Percentiles rank a stretch among this genome's conserved stretches.
Conservation (phyloP, 2,113 vertebrate species). For the Caranx melampygus region DNA sequence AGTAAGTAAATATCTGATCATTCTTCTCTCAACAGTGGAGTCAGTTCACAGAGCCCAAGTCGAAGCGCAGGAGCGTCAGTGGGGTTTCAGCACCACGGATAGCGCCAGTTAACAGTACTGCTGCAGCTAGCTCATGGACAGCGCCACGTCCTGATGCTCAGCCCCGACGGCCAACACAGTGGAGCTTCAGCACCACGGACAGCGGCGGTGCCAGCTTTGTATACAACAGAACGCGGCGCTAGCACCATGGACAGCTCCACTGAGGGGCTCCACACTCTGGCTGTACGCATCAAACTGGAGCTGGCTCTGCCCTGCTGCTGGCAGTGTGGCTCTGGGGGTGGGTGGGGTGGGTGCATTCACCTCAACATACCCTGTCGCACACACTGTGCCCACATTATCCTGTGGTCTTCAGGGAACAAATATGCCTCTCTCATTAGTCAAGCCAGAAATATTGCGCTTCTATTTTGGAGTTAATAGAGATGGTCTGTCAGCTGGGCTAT, state of each 20-base stretch:
- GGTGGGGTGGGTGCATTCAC: slow-evolving; percentile 21
- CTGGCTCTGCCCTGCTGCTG: slow-evolving; percentile 20
- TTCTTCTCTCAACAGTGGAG: background rate
- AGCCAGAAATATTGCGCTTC: background rate
- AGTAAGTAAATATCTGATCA: background rate
- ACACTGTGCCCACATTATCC: slow-evolving; percentile 3
- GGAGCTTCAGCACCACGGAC: slow-evolving; percentile 55
- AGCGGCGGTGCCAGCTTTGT: background rate
- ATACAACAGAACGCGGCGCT: background rate
- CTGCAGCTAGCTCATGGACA: background rate
- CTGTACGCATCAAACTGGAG: slow-evolving; percentile 14
- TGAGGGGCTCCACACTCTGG: background rate
- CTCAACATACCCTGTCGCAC: slow-evolving; percentile 12
- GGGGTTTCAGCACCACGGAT: slow-evolving; percentile 9
- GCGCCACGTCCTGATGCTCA: background rate
- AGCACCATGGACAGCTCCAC: slow-evolving; percentile 42
- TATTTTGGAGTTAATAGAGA: background rate
- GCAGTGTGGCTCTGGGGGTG: slow-evolving; percentile 23
- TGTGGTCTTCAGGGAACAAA: background rate
- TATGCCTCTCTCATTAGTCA: background rate
- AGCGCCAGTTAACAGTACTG: background rate
- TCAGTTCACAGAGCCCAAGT: background rate
- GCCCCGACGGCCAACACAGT: background rate
- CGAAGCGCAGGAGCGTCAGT: background rate
- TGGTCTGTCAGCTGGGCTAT: slow-evolving; percentile 15